A percentile compares a stretch with the other conserved stretches of the same genome.
Evolutionary conservation across 2,888 invertebrate species (phyloP).

Genomic region (Oeneis ivallda): DNA sequence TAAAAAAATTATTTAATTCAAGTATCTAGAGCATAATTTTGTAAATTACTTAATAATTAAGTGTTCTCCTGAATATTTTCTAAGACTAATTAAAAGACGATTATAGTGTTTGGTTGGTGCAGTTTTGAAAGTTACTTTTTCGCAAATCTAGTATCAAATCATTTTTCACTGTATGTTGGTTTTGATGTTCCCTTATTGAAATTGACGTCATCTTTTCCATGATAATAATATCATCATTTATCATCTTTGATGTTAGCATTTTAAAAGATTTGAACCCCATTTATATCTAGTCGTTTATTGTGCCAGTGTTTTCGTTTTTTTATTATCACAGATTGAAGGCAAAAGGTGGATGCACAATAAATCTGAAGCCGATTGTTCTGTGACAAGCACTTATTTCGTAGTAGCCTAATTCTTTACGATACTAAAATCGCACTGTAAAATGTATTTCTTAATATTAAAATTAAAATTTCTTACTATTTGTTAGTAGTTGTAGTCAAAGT

Average conservation of each 20-base stretch:
- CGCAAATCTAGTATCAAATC: constrained; percentile 21
- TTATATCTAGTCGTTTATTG: constrained; percentile 24
- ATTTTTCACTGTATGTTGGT: constrained; percentile 11
- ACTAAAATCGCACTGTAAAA: no score
- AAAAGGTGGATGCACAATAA: not conserved
- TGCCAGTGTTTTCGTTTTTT: constrained; percentile 15
- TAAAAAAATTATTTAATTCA: not conserved
- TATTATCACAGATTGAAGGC: not conserved
- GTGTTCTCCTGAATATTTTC: not conserved
- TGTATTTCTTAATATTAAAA: no score
- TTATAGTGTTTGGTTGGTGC: constrained; percentile 17
- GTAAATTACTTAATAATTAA: not conserved
- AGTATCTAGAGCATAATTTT: not conserved
- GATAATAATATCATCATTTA: not conserved
- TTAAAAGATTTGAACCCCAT: not conserved
- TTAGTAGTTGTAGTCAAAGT: no score
- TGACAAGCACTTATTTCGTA: no score
- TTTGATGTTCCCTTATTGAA: constrained; percentile 14
- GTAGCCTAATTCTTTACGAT: no score
- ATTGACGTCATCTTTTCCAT: constrained; percentile 8
- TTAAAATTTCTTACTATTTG: no score
- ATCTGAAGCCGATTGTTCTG: not conserved
- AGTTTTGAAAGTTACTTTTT: constrained; percentile 44
- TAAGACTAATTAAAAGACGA: not conserved
- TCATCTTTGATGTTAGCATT: constrained; percentile 6